phyloP scores from a whole-genome alignment of 2,888 invertebrate species.

The Drosophila histrio region DNA sequence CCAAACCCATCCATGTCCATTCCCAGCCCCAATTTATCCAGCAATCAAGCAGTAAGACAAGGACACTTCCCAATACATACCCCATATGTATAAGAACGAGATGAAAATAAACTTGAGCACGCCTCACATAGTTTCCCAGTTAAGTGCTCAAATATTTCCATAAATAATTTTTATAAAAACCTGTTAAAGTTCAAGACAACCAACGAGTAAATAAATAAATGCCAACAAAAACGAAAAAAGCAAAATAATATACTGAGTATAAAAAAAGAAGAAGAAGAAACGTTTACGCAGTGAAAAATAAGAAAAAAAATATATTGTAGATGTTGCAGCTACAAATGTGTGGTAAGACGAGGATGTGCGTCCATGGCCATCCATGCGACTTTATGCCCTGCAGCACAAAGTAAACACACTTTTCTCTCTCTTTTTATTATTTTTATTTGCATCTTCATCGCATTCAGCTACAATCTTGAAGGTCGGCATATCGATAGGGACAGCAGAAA shows the following conservation, averaged over 20 bases:
- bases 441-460: constrained; percentile 33
- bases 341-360: constrained; percentile 27
- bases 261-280: constrained; percentile 5
- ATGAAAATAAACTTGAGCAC: background rate
- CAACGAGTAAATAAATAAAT: constrained; percentile 63
- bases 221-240: constrained; percentile 12
- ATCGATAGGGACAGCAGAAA: constrained; percentile 7
- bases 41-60: background rate
- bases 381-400: constrained; percentile 57
- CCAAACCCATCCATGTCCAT: constrained; percentile 5
- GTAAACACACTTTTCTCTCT: constrained; percentile 56
- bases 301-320: constrained; percentile 8
- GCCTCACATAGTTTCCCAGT: background rate
- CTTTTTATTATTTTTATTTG: background rate
- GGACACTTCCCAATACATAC: background rate
- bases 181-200: constrained; percentile 59
- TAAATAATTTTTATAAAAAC: constrained; percentile 71
- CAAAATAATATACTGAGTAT: background rate
- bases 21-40: background rate
- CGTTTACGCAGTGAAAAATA: background rate
- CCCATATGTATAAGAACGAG: background rate
- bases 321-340: constrained; percentile 24
- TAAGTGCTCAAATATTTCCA: constrained; percentile 35
- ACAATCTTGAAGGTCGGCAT: constrained; percentile 2
- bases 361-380: constrained; percentile 42